Conservation (phyloP, 2,797 vertebrate species). For the Oryzias dopingdopingensis region DNA sequence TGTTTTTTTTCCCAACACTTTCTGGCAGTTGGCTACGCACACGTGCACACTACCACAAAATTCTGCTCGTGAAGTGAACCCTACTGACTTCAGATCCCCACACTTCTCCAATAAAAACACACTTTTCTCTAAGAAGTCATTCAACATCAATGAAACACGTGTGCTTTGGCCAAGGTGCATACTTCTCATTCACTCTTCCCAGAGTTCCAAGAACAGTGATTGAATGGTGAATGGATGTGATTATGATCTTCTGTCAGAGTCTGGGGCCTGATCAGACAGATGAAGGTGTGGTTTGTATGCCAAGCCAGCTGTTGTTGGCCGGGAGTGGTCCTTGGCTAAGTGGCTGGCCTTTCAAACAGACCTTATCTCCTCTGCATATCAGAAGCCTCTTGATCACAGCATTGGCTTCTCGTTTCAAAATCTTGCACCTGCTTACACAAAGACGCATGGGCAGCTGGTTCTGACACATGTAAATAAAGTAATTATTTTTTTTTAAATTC, state of each 20-base stretch:
- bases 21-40: slow-evolving; percentile 9
- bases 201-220: slow-evolving; percentile 57
- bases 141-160: slow-evolving; percentile 50
- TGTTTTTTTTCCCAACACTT: slow-evolving; percentile 35
- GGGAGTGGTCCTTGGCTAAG: slow-evolving; percentile 59
- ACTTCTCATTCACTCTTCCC: slow-evolving; percentile 51
- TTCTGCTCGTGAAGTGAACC: slow-evolving; percentile 17
- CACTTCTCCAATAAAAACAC: slow-evolving; percentile 39
- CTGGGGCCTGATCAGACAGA: slow-evolving; percentile 66
- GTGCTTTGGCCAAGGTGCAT: slow-evolving; percentile 34
- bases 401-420: slow-evolving; percentile 45
- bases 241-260: slow-evolving; percentile 68
- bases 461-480: slow-evolving; percentile 2
- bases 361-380: slow-evolving; percentile 65
- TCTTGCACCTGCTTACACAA: slow-evolving; percentile 54
- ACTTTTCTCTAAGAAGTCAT: slow-evolving; percentile 37
- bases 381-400: slow-evolving; percentile 47
- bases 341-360: slow-evolving; percentile 57
- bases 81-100: slow-evolving; percentile 23
- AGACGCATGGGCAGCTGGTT: slow-evolving; percentile 31
- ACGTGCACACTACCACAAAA: not conserved
- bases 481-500: slow-evolving; percentile 5
- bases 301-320: slow-evolving; percentile 71
- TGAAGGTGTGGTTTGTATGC: slow-evolving; percentile 51
- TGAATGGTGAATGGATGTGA: slow-evolving; percentile 69